These are phyloP conservation scores for Sicus ferrugineus DNA, from an alignment of 2,888 invertebrate genomes.

Conservation along the genomic window DNA sequence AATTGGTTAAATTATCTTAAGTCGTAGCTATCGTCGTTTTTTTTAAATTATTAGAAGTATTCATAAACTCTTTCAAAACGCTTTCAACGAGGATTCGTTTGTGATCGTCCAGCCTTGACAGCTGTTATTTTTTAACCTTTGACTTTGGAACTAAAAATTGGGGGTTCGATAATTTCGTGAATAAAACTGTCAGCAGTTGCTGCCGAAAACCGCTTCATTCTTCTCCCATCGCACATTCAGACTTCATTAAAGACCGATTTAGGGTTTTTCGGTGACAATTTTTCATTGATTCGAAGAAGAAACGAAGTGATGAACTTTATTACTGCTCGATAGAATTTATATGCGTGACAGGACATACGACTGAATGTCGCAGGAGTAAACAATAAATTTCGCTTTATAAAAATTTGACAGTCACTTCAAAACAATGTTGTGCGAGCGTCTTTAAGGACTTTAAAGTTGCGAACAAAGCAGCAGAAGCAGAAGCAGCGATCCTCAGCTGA, in stretches of 20 bases:
- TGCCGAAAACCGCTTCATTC: background rate
- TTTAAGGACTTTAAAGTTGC: background rate
- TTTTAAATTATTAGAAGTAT: too few relatives aligned
- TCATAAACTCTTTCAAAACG: too few relatives aligned
- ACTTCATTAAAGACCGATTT: slow-evolving; percentile 39
- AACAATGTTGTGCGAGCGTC: slow-evolving; percentile 41
- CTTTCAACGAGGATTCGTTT: too few relatives aligned
- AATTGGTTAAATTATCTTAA: background rate
- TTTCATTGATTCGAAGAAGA: background rate
- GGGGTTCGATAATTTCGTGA: background rate
- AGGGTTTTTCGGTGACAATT: slow-evolving; percentile 26
- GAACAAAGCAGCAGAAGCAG: slow-evolving; percentile 2
- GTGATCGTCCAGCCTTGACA: too few relatives aligned
- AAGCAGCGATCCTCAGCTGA: background rate
- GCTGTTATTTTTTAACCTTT: too few relatives aligned
- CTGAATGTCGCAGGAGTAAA: background rate
- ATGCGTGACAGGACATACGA: slow-evolving; percentile 7
- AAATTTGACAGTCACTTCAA: slow-evolving; percentile 58
- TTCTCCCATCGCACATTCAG: slow-evolving; percentile 29
- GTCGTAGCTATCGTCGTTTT: too few relatives aligned
- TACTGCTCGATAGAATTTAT: slow-evolving; percentile 21
- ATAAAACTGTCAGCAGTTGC: slow-evolving; percentile 23
- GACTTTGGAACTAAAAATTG: too few relatives aligned
- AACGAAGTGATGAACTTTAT: background rate
- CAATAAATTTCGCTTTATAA: slow-evolving; percentile 54